These are phyloP conservation scores for Leuctra nigra DNA, from an alignment of 2,888 invertebrate genomes.

Conservation along the genomic window DNA sequence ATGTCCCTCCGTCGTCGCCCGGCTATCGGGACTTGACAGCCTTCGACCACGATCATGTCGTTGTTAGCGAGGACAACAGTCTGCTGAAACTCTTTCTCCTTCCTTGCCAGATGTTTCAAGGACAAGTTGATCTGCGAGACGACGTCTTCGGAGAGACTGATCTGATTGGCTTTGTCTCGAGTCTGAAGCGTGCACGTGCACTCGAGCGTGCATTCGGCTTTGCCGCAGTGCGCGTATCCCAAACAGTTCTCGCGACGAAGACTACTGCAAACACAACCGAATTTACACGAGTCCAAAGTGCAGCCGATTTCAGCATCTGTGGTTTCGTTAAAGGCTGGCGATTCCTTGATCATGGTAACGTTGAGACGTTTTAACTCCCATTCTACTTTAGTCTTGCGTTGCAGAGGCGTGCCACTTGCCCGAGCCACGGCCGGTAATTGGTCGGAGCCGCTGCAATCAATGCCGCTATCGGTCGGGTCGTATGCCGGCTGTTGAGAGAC, in stretches of 20 bases:
- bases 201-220: slow-evolving; percentile 53
- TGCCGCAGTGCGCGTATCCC: slow-evolving; percentile 52
- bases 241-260: slow-evolving; percentile 38
- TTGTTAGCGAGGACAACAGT: slow-evolving; percentile 60
- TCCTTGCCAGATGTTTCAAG: slow-evolving; percentile 47
- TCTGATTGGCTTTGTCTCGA: neutral
- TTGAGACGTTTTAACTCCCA: slow-evolving; percentile 7
- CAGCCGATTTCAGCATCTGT: slow-evolving; percentile 40
- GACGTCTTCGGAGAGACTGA: neutral
- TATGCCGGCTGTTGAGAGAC: no score
- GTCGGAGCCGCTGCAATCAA: no score
- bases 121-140: slow-evolving; percentile 32
- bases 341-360: slow-evolving; percentile 12
- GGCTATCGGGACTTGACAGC: slow-evolving; percentile 46
- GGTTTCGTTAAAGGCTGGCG: slow-evolving; percentile 36
- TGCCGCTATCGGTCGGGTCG: no score
- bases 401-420: no score
- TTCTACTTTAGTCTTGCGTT: no score
- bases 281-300: slow-evolving; percentile 47
- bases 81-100: slow-evolving; percentile 65
- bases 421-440: no score
- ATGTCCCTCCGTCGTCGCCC: slow-evolving; percentile 49
- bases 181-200: slow-evolving; percentile 40
- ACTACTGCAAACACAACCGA: slow-evolving; percentile 63
- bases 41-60: slow-evolving; percentile 56